These are phyloP conservation scores for Tetanocera ferruginea DNA, from an alignment of 2,888 invertebrate species.

Conservation along the genomic window DNA sequence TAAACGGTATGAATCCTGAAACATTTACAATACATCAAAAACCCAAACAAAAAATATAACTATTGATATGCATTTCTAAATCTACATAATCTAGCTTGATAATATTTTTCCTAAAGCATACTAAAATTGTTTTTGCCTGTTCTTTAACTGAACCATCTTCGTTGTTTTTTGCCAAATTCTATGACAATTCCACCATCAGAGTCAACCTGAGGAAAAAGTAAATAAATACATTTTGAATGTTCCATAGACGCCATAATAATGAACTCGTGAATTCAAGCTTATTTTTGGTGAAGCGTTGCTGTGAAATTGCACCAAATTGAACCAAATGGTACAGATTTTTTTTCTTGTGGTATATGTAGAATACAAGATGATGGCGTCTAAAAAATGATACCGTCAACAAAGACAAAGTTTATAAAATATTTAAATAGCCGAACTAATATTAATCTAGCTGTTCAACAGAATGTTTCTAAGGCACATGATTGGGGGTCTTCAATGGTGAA, in stretches of 20 bases:
- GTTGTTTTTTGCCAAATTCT: slow-evolving; percentile 51
- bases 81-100: not conserved
- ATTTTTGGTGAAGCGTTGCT: not conserved
- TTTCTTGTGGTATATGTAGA: not conserved
- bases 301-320: not conserved
- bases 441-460: not conserved
- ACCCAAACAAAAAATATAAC: not conserved
- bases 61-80: not conserved
- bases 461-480: not conserved
- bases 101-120: not conserved
- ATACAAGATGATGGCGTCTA: not conserved
- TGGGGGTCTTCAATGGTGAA: not conserved
- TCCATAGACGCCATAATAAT: not conserved
- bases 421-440: too few species aligned
- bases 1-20: not conserved
- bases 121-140: slow-evolving; percentile 45
- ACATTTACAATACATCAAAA: not conserved
- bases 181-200: slow-evolving; percentile 54
- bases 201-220: slow-evolving; percentile 50
- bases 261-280: not conserved
- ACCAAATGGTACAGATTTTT: not conserved
- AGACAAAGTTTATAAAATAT: too few species aligned
- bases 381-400: too few species aligned
- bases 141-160: slow-evolving; percentile 52
- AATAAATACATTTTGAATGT: not conserved